Base-by-base conservation (phyloP, 2,113 vertebrate species). In the Myotis davidii region DNA sequence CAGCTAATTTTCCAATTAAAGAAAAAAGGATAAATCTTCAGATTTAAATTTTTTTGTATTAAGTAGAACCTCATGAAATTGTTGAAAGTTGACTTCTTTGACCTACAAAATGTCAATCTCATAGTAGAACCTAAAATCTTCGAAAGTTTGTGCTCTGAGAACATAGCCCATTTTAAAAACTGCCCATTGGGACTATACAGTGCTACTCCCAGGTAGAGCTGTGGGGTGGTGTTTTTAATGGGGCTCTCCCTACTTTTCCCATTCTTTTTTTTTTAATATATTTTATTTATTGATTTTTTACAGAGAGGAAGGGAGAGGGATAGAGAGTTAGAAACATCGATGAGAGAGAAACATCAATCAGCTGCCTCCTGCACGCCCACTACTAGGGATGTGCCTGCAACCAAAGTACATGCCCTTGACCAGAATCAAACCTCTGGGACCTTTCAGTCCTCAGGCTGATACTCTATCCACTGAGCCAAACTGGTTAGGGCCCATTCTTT, bases 1-100 rank as follows among this genome's bases (percentile, higher is more conserved):
- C 61, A 64, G 21, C 77, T 94, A 10, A 65, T 86, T 91, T 91
- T 59, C 50, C 77, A 42, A 67, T n/a, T 70, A 45, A 94, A 69
- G 86, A 45, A 69, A 94, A 77, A 70, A 5, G 9, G 29, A 54
- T 29, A 54, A 37, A 64, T 25, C 34, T 91, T 50, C 64, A 74
- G 23, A 64, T 87, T 84, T 37, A 42, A 61, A 9, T 85, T 76
- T 67, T 73, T 94, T 76, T 50, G 18, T 95, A 52, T 73, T 25
- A 69, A 69, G 37, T 42, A 32, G 65, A 95, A 48, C 72, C 11
- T 18, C 7, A 23, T 76, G 45, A 90, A 94, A 72, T 83, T 54
- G 32, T 52, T 39, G 34, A 21, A 72, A 79, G 9, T 39, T 56
- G 64, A 64, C 29, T 52, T 42, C 4, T 59, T 83, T 73, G 39